A percentile compares a stretch with the other conserved stretches of the same genome.
phyloP scores from a whole-genome alignment of 2,888 invertebrate genomes.

The Hedya salicella region DNA sequence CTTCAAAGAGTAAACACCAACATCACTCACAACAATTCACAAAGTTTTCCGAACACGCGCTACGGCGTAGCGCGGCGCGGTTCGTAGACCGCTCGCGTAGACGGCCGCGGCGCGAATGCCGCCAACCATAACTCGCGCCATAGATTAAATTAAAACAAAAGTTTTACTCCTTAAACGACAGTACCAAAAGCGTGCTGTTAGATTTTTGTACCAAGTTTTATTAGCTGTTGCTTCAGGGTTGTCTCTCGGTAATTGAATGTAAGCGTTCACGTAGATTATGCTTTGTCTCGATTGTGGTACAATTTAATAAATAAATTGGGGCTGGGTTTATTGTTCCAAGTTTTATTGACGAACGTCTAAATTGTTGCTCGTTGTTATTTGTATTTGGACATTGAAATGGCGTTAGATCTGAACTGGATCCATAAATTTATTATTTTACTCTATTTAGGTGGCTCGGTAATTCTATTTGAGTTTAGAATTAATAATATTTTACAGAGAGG shows the following conservation, averaged over 20 bases:
- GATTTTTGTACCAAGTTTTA: conserved; percentile 15
- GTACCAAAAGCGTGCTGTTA: conserved; percentile 5
- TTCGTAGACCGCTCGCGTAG: conserved; percentile 62
- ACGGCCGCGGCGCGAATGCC: conserved; percentile 65
- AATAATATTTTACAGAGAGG: too few relatives aligned
- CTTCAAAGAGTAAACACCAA: conserved; percentile 17
- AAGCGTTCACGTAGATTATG: conserved; percentile 61
- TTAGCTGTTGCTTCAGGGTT: conserved; percentile 35
- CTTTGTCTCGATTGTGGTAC: conserved; percentile 61
- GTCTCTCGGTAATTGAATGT: conserved; percentile 55
- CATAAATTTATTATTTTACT: conserved; percentile 13
- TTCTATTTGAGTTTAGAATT: conserved; percentile 4
- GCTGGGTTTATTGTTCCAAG: conserved; percentile 29
- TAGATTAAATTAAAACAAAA: conserved; percentile 39
- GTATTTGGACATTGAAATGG: conserved; percentile 25
- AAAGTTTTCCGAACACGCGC: conserved; percentile 50
- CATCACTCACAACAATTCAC: conserved; percentile 36
- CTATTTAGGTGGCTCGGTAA: neutral
- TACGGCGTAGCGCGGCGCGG: conserved; percentile 57
- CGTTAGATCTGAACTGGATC: conserved; percentile 29
- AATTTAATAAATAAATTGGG: conserved; percentile 53
- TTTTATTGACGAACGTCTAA: conserved; percentile 34
- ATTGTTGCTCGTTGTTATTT: conserved; percentile 28
- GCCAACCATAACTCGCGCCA: conserved; percentile 48
- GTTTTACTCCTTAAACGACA: conserved; percentile 19